Evolutionary conservation across 2,797 vertebrate genomes (phyloP), one percentile per base, ranked within the genome.

Genomic region (Allobates femoralis): DNA sequence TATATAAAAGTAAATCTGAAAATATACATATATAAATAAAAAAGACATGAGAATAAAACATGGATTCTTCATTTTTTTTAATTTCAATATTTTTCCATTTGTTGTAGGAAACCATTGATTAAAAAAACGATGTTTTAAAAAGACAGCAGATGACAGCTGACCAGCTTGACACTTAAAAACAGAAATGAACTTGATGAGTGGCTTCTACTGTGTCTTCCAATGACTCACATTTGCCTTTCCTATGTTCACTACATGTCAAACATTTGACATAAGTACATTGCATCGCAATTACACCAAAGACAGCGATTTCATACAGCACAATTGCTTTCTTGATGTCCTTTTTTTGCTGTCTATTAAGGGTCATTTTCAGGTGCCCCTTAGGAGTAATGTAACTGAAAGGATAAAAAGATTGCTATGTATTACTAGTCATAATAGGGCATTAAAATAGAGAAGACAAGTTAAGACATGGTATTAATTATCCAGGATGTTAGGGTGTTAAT

Each of bases 401-500:
- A 34, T 28, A 82, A 80, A 79, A 56, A 74, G 77, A 56, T 67
- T 76, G 76, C 18, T 21, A 12, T 46, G 58, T 84, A 83, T 85
- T 76, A 88, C 80, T 88, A 76, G 78, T 81, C 77, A 78, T 85
- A 86, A 74, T 67, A 60, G 82, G 88, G 55, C 51, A 81, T 74
- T 86, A 75, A 88, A 90, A 85, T 18, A 23, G 83, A 84, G 81
- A 53, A 86, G 84, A 90, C 73, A 87, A 83, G 66, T 80, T 60
- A 80, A 85, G 83, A 88, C 77, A 76, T 81, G 86, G 12, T 60
- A 81, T 76, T 87, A 67, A 8, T 83, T 87, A 89, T 85, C 86
- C 85, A 85, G 78, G 81, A 84, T 2, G 81, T 87, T 76, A 76
- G 83, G 73, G 50, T 89, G 55, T 85, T 90, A 89, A 87, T 89